These are phyloP conservation scores for Caenorhabditis sp. DNA, from an alignment of 2,888 invertebrate species.

Conservation along the genomic window DNA sequence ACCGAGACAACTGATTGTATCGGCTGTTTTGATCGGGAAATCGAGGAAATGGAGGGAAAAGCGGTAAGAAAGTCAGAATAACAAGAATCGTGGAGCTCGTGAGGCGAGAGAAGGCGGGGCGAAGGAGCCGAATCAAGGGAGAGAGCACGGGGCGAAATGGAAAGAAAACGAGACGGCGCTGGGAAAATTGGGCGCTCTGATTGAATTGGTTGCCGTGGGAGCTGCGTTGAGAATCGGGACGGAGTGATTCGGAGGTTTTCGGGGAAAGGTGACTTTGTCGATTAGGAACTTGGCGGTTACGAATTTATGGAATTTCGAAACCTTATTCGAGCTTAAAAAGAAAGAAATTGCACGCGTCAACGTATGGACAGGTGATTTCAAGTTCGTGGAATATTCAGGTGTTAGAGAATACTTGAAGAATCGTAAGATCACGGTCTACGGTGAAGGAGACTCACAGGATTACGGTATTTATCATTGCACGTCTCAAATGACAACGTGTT, in stretches of 20 bases:
- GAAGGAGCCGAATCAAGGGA: not conserved
- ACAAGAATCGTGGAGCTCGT: conserved; percentile 8
- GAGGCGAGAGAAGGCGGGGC: not conserved
- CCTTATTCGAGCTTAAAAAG: too few relatives aligned
- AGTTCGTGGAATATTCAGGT: too few relatives aligned
- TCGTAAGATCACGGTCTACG: too few relatives aligned
- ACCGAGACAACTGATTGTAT: not conserved
- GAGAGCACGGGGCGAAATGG: not conserved
- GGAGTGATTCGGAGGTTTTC: not conserved
- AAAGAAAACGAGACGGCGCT: conserved; percentile 4
- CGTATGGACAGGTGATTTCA: too few relatives aligned
- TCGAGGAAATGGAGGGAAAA: not conserved
- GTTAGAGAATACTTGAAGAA: too few relatives aligned
- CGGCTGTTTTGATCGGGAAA: conserved; percentile 7
- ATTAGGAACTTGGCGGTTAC: not conserved
- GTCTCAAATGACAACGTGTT: not conserved
- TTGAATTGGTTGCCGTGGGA: conserved; percentile 53
- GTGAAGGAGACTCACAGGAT: too few relatives aligned
- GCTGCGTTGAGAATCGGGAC: conserved; percentile 5
- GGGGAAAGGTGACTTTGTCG: not conserved
- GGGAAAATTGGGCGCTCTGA: conserved; percentile 43
- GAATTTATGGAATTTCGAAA: not conserved
- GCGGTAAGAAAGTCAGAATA: conserved; percentile 24
- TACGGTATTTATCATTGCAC: not conserved
- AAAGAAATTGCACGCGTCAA: too few relatives aligned